Conservation (phyloP, 1,140 invertebrate species). For the Diorhabda sublineata region DNA sequence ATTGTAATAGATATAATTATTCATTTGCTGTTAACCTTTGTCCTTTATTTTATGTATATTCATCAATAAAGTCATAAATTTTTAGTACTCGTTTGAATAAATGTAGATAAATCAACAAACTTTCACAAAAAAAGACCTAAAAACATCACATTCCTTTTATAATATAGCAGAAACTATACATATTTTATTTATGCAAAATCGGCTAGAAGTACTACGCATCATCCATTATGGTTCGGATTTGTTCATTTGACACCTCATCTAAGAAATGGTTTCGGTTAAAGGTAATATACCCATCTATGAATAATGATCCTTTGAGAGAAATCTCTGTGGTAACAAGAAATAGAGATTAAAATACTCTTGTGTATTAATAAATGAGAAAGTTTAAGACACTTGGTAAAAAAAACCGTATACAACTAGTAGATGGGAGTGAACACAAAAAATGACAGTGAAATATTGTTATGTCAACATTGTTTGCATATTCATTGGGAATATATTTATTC, state of each 20-base stretch:
- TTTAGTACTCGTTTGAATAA: too few species aligned
- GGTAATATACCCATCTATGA: slow-evolving; percentile 2
- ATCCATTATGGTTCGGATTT: background rate
- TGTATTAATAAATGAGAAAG: slow-evolving; percentile 3
- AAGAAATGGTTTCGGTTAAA: background rate
- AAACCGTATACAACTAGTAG: background rate
- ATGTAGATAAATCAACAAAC: too few species aligned
- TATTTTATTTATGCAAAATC: too few species aligned
- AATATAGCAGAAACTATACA: too few species aligned
- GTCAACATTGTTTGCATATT: slow-evolving; percentile 2
- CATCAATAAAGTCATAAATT: too few species aligned
- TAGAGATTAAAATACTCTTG: background rate
- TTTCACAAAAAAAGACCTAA: too few species aligned
- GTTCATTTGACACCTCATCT: slow-evolving; percentile 1
- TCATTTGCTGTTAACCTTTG: too few species aligned
- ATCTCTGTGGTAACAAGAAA: background rate
- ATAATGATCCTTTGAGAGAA: slow-evolving; percentile 3
- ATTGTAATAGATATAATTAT: too few species aligned
- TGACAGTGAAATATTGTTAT: slow-evolving; percentile 1
- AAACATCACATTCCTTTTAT: too few species aligned
- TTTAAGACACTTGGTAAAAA: background rate
- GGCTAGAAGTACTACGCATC: background rate
- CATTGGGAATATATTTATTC: background rate
- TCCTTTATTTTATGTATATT: too few species aligned
- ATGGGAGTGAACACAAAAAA: slow-evolving; percentile 2